Evolutionary conservation across 2,888 invertebrate species (phyloP).

Genomic region (Cerceris rybyensis): DNA sequence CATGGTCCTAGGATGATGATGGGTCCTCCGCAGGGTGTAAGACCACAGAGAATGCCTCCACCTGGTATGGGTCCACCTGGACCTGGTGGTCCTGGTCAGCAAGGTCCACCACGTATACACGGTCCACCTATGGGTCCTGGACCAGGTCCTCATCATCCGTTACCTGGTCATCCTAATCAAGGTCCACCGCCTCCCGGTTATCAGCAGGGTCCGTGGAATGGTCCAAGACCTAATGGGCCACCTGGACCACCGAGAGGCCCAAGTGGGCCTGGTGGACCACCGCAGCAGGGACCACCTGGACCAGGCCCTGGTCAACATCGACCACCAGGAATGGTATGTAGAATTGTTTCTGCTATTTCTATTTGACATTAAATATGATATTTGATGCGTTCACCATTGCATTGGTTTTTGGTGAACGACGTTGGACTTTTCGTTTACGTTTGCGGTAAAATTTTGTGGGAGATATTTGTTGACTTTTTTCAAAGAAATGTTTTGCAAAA

Average conservation of each 20-base stretch:
- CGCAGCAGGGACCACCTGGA: conserved; percentile 84
- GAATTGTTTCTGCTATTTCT: neutral
- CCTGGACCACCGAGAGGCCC: conserved; percentile 83
- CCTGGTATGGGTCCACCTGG: conserved; percentile 82
- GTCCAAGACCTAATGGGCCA: conserved; percentile 84
- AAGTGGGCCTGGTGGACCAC: conserved; percentile 85
- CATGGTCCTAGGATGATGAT: conserved; percentile 84
- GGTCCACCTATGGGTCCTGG: conserved; percentile 83
- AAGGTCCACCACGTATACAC: conserved; percentile 82
- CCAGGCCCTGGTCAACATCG: conserved; percentile 83
- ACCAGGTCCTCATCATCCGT: conserved; percentile 85
- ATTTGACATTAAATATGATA: too few species aligned
- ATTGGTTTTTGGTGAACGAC: too few species aligned
- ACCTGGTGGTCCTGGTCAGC: conserved; percentile 84
- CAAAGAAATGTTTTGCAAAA: too few species aligned
- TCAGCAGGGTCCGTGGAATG: conserved; percentile 85
- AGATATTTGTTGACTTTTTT: too few species aligned
- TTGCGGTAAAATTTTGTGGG: too few species aligned
- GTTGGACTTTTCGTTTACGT: too few species aligned
- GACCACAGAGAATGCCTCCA: conserved; percentile 78
- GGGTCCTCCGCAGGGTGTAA: conserved; percentile 83
- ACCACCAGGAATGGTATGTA: conserved; percentile 84
- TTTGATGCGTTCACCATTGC: too few species aligned
- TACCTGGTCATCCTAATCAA: conserved; percentile 83
- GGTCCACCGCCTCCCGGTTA: conserved; percentile 85